Conservation (phyloP, 2,113 vertebrate species). For the Oreochromis aureus region DNA sequence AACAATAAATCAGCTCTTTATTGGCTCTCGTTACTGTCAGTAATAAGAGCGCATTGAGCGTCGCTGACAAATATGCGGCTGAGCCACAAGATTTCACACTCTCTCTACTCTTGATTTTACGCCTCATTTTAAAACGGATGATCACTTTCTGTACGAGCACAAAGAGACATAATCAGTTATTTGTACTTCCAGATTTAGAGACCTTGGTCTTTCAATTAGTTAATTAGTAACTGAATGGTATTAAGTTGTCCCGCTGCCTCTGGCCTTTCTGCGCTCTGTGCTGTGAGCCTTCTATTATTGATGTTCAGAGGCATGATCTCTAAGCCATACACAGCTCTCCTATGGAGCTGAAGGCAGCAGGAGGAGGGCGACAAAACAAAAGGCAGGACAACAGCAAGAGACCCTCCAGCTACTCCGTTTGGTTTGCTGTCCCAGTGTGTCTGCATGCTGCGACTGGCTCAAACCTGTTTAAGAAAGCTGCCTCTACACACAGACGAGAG, state of each 20-base stretch:
- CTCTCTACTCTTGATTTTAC: slow-evolving; percentile 46
- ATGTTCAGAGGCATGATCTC: slow-evolving; percentile 32
- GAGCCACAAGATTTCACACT: slow-evolving; percentile 37
- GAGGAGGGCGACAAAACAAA: slow-evolving; percentile 47
- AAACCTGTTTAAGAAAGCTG: slow-evolving; percentile 8
- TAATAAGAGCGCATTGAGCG: slow-evolving; percentile 29
- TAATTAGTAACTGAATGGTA: slow-evolving; percentile 60
- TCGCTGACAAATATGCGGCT: slow-evolving; percentile 23
- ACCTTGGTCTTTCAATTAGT: slow-evolving; percentile 54
- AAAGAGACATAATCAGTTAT: slow-evolving; percentile 27
- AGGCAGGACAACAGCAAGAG: slow-evolving; percentile 33
- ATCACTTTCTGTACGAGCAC: slow-evolving; percentile 14
- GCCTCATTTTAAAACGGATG: slow-evolving; percentile 36
- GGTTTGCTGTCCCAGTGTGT: slow-evolving; percentile 13
- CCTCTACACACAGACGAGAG: neutral
- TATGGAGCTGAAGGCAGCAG: slow-evolving; percentile 35
- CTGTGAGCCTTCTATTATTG: slow-evolving; percentile 51
- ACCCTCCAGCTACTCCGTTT: neutral
- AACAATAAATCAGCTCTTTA: slow-evolving; percentile 39
- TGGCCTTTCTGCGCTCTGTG: slow-evolving; percentile 1
- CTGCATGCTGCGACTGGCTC: neutral
- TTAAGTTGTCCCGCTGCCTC: slow-evolving; percentile 48
- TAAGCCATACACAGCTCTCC: slow-evolving; percentile 24
- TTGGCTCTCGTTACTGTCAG: neutral
- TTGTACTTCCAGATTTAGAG: slow-evolving; percentile 41